Conservation (phyloP, 2,888 invertebrate species). For the Agrotis clavis region DNA sequence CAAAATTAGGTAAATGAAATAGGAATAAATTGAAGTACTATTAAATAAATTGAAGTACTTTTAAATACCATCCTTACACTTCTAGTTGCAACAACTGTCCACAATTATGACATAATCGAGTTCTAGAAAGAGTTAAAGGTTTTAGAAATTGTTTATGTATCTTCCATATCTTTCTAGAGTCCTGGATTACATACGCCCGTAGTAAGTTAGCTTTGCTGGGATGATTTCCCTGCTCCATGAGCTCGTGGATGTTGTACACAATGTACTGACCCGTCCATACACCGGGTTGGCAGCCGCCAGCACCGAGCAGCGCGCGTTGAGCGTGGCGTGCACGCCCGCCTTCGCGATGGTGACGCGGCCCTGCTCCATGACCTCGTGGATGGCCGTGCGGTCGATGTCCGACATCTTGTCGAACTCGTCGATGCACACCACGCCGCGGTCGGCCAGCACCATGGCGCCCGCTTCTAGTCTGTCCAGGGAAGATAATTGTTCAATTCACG, state of each 20-base stretch:
- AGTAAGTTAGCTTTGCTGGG: too few relatives aligned
- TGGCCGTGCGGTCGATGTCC: slow-evolving; percentile 99
- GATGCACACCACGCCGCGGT: slow-evolving; percentile 98
- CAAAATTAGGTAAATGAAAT: too few relatives aligned
- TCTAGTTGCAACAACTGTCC: too few relatives aligned
- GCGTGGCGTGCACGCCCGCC: slow-evolving; percentile 99
- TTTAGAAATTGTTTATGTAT: not conserved
- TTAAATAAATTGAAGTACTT: too few relatives aligned
- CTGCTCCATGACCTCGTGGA: slow-evolving; percentile 99
- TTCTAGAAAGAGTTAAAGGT: not conserved
- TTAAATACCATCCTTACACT: too few relatives aligned
- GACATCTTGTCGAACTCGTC: slow-evolving; percentile 99
- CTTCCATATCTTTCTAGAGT: too few relatives aligned
- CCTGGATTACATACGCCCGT: too few relatives aligned
- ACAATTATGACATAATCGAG: too few relatives aligned
- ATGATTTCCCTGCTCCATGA: too few relatives aligned
- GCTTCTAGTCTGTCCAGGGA: slow-evolving; percentile 94
- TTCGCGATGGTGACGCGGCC: slow-evolving; percentile 99
- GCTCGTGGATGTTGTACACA: not conserved
- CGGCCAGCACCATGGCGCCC: slow-evolving; percentile 99
- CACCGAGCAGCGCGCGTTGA: slow-evolving; percentile 99
- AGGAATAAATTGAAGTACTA: too few relatives aligned
- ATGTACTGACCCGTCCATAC: slow-evolving; percentile 88
- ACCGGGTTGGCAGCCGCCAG: slow-evolving; percentile 99
- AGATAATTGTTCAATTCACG: not conserved